A percentile compares a stretch with the other conserved stretches of the same genome.
Conservation (phyloP, 2,113 vertebrate genomes). For the Hippocampus comes region DNA sequence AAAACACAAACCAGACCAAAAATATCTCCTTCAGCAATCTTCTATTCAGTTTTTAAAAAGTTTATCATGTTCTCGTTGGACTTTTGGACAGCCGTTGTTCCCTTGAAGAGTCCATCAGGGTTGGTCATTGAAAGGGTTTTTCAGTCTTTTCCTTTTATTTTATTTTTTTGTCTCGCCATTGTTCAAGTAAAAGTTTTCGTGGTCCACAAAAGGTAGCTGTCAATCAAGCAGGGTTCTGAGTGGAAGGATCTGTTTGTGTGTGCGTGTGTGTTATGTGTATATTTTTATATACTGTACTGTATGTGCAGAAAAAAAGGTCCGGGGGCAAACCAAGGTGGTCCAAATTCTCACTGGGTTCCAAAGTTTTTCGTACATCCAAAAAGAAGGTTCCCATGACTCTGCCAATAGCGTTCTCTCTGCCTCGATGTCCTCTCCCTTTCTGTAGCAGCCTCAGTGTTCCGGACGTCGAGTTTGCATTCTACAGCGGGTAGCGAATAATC, state of each 20-base stretch:
- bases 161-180: conserved; percentile 51
- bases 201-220: conserved; percentile 68
- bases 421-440: conserved; percentile 56
- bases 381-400: conserved; percentile 53
- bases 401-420: conserved; percentile 51
- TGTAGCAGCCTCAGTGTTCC: conserved; percentile 65
- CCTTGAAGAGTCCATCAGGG: conserved; percentile 55
- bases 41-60: conserved; percentile 55
- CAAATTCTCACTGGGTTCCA: conserved; percentile 68
- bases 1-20: conserved; percentile 54
- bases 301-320: conserved; percentile 64
- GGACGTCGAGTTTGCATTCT: conserved; percentile 63
- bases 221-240: conserved; percentile 63
- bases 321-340: conserved; percentile 61
- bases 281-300: neutral
- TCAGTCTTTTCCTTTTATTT: conserved; percentile 54
- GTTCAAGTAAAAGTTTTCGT: conserved; percentile 64
- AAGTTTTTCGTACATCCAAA: conserved; percentile 67
- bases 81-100: conserved; percentile 52
- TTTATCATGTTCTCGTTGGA: conserved; percentile 58
- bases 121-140: conserved; percentile 59
- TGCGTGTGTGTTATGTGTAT: neutral
- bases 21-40: conserved; percentile 63
- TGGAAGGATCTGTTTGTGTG: conserved; percentile 48
- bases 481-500: conserved; percentile 66